These are phyloP conservation scores for Zaprionus inermis DNA, from an alignment of 1,140 invertebrate genomes.

Conservation along the genomic window DNA sequence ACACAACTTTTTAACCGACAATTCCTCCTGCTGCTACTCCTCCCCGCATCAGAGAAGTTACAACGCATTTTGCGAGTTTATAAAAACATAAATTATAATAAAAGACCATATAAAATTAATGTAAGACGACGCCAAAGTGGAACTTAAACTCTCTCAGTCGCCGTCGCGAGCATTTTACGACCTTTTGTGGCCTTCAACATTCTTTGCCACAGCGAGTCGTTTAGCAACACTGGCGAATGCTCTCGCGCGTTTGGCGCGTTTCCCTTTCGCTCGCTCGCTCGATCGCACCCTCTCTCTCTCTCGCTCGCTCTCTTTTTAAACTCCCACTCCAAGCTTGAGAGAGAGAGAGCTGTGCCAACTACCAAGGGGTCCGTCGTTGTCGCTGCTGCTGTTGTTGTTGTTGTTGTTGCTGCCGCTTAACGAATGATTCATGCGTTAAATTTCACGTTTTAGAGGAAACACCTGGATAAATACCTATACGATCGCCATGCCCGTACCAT, in stretches of 20 bases:
- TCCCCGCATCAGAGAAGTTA: neutral
- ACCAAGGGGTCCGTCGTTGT: neutral
- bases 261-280: neutral
- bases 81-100: slow-evolving; percentile 17
- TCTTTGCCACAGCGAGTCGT: slow-evolving; percentile 45
- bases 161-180: slow-evolving; percentile 38
- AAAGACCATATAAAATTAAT: slow-evolving; percentile 40
- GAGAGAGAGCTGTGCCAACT: slow-evolving; percentile 12
- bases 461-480: slow-evolving; percentile 69
- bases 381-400: slow-evolving; percentile 1
- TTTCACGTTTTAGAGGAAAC: slow-evolving; percentile 65
- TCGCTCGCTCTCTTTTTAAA: neutral
- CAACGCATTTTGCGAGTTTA: slow-evolving; percentile 8
- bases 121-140: slow-evolving; percentile 40
- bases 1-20: neutral
- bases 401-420: slow-evolving; percentile 19
- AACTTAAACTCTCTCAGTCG: slow-evolving; percentile 19
- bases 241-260: slow-evolving; percentile 15
- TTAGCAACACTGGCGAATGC: slow-evolving; percentile 44
- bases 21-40: no score
- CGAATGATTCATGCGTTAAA: slow-evolving; percentile 62
- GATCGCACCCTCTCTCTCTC: neutral
- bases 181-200: slow-evolving; percentile 70
- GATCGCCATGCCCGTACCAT: neutral
- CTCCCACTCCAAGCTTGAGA: slow-evolving; percentile 29